Conservation (phyloP, 2,888 invertebrate species). For the Dolomedes plantarius region DNA sequence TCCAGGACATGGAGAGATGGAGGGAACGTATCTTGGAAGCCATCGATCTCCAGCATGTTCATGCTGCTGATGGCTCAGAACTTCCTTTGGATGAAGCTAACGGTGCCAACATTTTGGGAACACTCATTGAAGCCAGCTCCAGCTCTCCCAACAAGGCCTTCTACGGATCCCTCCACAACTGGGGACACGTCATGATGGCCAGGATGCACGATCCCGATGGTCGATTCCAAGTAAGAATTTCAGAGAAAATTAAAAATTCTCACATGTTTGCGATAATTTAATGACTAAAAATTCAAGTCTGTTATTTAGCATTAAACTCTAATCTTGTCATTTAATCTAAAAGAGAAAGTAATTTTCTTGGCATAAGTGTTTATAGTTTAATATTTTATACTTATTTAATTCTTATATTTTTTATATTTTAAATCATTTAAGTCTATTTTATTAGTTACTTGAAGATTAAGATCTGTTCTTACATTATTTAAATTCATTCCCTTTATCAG, state of each 20-base stretch:
- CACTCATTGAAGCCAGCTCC: slow-evolving; percentile 82
- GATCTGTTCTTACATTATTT: too few relatives aligned
- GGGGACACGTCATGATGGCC: slow-evolving; percentile 87
- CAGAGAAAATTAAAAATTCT: too few relatives aligned
- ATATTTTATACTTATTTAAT: too few relatives aligned
- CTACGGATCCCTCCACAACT: slow-evolving; percentile 86
- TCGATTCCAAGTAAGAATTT: slow-evolving; percentile 81
- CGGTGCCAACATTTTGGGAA: slow-evolving; percentile 87
- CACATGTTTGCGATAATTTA: too few relatives aligned
- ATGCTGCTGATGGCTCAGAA: slow-evolving; percentile 79
- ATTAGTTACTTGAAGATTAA: too few relatives aligned
- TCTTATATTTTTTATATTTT: too few relatives aligned
- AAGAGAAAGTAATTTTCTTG: too few relatives aligned
- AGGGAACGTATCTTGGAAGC: slow-evolving; percentile 84
- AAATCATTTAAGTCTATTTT: too few relatives aligned
- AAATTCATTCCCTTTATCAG: slow-evolving; percentile 76
- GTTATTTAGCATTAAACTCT: too few relatives aligned
- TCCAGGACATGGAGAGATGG: slow-evolving; percentile 82
- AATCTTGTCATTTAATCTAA: too few relatives aligned
- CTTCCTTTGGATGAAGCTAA: slow-evolving; percentile 81
- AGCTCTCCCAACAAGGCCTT: slow-evolving; percentile 77
- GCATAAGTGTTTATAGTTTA: too few relatives aligned
- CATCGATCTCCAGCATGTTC: slow-evolving; percentile 82
- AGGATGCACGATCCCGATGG: slow-evolving; percentile 89
- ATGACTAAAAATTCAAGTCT: too few relatives aligned